phyloP scores from a whole-genome alignment of 2,888 invertebrate species.

The Diaperis boleti region DNA sequence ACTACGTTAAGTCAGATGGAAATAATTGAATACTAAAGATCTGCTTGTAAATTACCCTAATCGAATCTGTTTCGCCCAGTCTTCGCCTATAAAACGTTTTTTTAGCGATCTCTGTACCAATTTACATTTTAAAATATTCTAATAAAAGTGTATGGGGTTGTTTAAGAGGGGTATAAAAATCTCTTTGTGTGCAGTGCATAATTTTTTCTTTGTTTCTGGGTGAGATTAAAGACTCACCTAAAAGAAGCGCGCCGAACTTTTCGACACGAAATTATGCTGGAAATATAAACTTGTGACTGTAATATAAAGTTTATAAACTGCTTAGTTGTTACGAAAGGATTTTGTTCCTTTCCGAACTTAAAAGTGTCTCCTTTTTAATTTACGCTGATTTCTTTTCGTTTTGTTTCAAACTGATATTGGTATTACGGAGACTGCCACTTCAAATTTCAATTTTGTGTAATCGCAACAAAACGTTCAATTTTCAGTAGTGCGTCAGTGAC shows the following conservation, averaged over 20 bases:
- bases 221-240: constrained; percentile 12
- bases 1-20: no score
- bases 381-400: not conserved
- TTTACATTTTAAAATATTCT: constrained; percentile 33
- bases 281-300: constrained; percentile 6
- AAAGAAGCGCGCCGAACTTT: not conserved
- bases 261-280: constrained; percentile 1
- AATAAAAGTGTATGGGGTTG: constrained; percentile 12
- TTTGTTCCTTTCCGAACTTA: not conserved
- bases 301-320: constrained; percentile 7
- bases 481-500: not conserved
- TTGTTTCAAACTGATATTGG: not conserved
- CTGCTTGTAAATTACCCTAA: constrained; percentile 25
- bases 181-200: constrained; percentile 19
- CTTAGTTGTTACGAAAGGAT: not conserved
- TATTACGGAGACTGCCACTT: no score
- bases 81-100: constrained; percentile 5
- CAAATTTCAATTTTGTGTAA: no score
- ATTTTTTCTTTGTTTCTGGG: constrained; percentile 17
- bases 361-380: not conserved
- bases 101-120: constrained; percentile 14
- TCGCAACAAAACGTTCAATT: not conserved
- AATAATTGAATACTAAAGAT: no score
- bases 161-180: constrained; percentile 24
- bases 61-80: constrained; percentile 33